Conservation (phyloP, 2,113 vertebrate species). For the Pao palembangensis region DNA sequence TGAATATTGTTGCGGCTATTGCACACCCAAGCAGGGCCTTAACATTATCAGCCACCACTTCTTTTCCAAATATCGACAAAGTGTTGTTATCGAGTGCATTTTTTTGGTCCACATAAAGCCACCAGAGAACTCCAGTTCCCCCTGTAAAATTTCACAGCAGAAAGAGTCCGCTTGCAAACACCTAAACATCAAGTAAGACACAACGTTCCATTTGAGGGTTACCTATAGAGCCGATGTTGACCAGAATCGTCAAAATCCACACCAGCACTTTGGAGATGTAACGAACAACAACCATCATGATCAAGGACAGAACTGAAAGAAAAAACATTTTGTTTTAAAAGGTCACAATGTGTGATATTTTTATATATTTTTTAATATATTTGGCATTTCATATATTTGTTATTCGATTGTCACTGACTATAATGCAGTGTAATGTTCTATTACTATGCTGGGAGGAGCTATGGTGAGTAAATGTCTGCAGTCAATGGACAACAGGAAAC, state of each 20-base stretch:
- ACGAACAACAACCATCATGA: slow-evolving; percentile 95
- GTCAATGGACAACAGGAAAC: slow-evolving; percentile 9
- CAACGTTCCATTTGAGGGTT: slow-evolving; percentile 31
- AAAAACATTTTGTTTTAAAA: not conserved
- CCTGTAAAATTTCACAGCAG: slow-evolving; percentile 64
- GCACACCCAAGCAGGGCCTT: slow-evolving; percentile 90
- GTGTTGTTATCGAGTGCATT: slow-evolving; percentile 60
- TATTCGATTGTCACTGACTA: too few species aligned
- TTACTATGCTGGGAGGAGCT: slow-evolving; percentile 2
- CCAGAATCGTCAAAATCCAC: slow-evolving; percentile 90
- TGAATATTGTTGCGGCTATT: slow-evolving; percentile 90
- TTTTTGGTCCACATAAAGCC: slow-evolving; percentile 87
- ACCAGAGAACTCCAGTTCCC: slow-evolving; percentile 91
- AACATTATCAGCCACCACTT: slow-evolving; percentile 86
- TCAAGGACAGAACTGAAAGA: slow-evolving; percentile 86
- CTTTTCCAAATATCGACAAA: slow-evolving; percentile 71
- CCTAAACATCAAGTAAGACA: not conserved
- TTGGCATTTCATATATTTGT: too few species aligned
- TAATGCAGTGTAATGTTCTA: not conserved
- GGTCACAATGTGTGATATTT: not conserved
- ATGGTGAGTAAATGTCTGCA: slow-evolving; percentile 4
- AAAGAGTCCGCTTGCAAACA: not conserved
- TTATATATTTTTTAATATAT: too few species aligned
- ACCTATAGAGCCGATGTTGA: slow-evolving; percentile 90
- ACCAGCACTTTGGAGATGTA: slow-evolving; percentile 94